Evolutionary conservation across 2,888 invertebrate species (phyloP).

Genomic region (Steinernema scapterisci): DNA sequence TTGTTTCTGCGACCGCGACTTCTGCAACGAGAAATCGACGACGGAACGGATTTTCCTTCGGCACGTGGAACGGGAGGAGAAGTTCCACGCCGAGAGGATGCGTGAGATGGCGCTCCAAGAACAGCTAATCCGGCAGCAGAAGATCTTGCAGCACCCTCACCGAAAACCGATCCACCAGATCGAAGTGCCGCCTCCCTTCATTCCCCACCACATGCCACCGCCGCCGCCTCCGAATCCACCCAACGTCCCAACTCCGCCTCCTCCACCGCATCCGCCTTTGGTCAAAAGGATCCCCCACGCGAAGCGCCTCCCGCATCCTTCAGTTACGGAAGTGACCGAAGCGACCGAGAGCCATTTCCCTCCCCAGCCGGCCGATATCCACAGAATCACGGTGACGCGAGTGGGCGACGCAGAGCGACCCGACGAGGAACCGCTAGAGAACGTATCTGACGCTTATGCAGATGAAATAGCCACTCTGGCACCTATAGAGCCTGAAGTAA

Average conservation of each 20-base stretch:
- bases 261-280: background rate
- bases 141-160: conserved; percentile 24
- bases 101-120: conserved; percentile 13
- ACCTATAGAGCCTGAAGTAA: conserved; percentile 1
- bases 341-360: background rate
- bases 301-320: background rate
- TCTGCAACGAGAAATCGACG: conserved; percentile 29
- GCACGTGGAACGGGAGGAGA: conserved; percentile 26
- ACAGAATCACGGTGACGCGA: conserved; percentile 9
- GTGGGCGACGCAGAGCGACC: conserved; percentile 6
- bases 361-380: conserved; percentile 2
- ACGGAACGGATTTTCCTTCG: conserved; percentile 30
- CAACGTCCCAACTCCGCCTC: background rate
- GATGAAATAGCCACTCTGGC: conserved; percentile 6
- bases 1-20: conserved; percentile 36
- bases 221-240: background rate
- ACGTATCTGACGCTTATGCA: background rate
- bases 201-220: background rate
- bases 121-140: conserved; percentile 19
- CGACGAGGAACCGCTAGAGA: background rate
- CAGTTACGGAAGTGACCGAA: background rate
- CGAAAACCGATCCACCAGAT: background rate
- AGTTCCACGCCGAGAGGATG: conserved; percentile 24
- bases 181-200: background rate
- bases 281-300: background rate